Base-by-base conservation (phyloP, 2,888 invertebrate species). In the Acrobasis repandana region DNA sequence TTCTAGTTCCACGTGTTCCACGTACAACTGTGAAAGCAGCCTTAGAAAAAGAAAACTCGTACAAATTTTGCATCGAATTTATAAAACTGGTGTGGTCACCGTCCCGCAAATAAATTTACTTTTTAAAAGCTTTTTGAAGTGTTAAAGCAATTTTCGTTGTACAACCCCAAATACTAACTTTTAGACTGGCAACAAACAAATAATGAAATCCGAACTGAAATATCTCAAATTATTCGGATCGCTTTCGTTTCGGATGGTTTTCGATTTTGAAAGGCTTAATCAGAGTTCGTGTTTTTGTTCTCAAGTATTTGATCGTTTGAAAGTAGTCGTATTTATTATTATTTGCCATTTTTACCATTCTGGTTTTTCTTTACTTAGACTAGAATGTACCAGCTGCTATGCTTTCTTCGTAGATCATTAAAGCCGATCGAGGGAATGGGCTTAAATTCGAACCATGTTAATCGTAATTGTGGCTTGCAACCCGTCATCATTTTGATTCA, bases 91-190 rank as follows among this genome's bases (percentile, higher is more conserved):
- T 49, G 1, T 14, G 14, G 6, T 50, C 14, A 5, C n/a, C 28
- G 11, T 28, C 20, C 18, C 9, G 15, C 16, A 52, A 52, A 52
- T 52, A 16, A 52, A 52, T 52, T 52, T 16, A 36, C 34, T 52
- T 36, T 52, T 52, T 36, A 10, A 36, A 52, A 52, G 52, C 36
- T 52, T 52, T 38, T 16, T 11, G 11, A 36, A 52, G 51, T 52
- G 52, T 36, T 36, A 52, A 52, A 52, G 36, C 34, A 52, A 36
- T 52, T 52, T 52, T 36, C 36, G 16, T 36, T 16, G 20, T 20
- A 52, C 51, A 52, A 9, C 9, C 15, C 52, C 16, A 34, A 52
- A 36, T 16, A 52, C 16, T 16, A 52, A 52, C 34, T 52, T 52
- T 54, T 14, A 1, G 18, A 54, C 38, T 38, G 11, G 14, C 6